Conservation (phyloP, 2,797 vertebrate genomes). For the Mormyrus hasselquistii region DNA sequence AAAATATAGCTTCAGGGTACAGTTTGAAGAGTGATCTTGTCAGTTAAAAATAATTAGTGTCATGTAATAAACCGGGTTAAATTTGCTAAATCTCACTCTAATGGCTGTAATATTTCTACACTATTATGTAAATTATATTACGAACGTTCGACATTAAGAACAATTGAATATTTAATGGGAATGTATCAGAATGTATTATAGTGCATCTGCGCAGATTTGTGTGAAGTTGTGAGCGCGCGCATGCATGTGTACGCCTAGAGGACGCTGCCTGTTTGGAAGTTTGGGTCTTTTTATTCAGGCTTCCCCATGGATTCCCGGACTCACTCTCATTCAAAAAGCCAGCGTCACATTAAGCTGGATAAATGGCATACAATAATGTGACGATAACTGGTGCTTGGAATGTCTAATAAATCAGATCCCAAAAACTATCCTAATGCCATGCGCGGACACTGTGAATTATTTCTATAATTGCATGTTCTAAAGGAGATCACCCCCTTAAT, state of each 20-base stretch:
- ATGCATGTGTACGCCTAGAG: background rate
- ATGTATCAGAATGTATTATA: background rate
- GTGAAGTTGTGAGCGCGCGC: background rate
- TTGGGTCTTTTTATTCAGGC: background rate
- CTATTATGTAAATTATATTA: background rate
- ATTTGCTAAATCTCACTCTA: background rate
- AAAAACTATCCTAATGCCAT: background rate
- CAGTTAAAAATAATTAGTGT: constrained; percentile 3
- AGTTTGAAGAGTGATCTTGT: background rate
- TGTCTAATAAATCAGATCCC: background rate
- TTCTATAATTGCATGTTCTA: background rate
- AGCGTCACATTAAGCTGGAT: background rate
- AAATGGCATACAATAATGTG: background rate
- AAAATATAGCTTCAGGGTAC: background rate
- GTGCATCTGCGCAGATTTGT: background rate
- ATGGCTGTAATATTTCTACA: background rate
- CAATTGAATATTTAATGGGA: background rate
- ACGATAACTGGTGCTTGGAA: background rate
- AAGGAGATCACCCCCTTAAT: background rate
- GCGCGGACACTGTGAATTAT: background rate
- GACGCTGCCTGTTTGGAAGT: background rate
- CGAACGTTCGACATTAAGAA: background rate
- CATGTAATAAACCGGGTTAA: background rate
- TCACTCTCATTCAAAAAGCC: background rate
- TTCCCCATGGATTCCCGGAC: background rate